phyloP scores from a whole-genome alignment of 2,113 vertebrate species.

The Ifrita kowaldi region DNA sequence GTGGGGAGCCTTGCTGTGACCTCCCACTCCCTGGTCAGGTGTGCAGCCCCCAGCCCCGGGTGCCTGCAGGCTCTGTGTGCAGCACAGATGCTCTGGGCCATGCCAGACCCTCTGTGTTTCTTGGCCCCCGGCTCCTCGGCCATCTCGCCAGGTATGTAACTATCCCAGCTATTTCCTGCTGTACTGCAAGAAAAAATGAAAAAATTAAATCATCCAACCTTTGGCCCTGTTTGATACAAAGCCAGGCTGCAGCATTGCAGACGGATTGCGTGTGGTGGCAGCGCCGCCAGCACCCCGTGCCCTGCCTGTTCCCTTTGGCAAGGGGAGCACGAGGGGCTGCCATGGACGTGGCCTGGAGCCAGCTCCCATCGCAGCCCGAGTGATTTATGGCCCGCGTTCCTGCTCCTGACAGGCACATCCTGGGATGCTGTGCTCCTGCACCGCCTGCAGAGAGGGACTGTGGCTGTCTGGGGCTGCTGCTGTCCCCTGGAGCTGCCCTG shows the following conservation, averaged over 20 bases:
- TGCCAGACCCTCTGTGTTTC: slow-evolving; percentile 63
- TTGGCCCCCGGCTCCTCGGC: slow-evolving; percentile 49
- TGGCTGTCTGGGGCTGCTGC: fast-evolving
- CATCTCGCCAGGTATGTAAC: slow-evolving; percentile 74
- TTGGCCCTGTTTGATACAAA: slow-evolving; percentile 51
- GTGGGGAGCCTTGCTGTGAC: neutral
- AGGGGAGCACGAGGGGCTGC: slow-evolving; percentile 5
- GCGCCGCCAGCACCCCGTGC: slow-evolving; percentile 25
- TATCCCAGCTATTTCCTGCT: slow-evolving; percentile 77
- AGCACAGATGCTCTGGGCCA: neutral
- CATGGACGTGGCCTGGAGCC: neutral
- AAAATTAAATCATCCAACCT: neutral
- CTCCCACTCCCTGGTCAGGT: neutral
- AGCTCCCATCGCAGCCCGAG: neutral
- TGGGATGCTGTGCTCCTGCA: neutral
- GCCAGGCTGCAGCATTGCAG: slow-evolving; percentile 69
- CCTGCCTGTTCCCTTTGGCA: slow-evolving; percentile 51
- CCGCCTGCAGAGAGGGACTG: fast-evolving
- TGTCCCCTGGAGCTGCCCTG: neutral
- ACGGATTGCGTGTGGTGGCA: slow-evolving; percentile 70
- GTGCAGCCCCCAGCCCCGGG: neutral
- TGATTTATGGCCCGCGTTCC: neutral
- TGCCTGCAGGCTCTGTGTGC: neutral
- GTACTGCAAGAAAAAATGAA: slow-evolving; percentile 56
- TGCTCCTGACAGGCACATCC: neutral